Evolutionary conservation across 1,140 invertebrate species (phyloP), one percentile per base, ranked within the genome.

Genomic region (Drosophila triauraria): DNA sequence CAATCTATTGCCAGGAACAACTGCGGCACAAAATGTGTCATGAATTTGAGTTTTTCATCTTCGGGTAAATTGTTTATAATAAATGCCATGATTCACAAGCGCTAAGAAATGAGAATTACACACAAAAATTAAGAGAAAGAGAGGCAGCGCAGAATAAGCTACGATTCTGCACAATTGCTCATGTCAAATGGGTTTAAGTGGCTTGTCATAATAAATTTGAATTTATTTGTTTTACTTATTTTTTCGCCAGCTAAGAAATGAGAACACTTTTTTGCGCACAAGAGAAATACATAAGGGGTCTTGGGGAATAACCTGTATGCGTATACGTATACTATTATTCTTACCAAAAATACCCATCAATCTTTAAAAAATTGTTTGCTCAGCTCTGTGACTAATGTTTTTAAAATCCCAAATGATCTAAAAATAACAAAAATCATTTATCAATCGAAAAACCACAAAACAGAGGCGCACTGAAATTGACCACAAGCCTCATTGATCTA

Each of bases 111-210:
- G 25, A 27, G 35, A 72, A 71, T 72, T 59, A 43, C 43, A 30
- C 38, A 27, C 27, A 17, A 51, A 70, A 50, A 48, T 43, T 25
- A 40, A 60, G 53, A 46, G 44, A 10, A 43, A 20, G 48, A 47
- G 38, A 30, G 27, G 27, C 15, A 50, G 54, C 32, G 20, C 8
- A 32, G 35, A 54, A 54, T 54, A 53, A 25, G n/a, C 53, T 47
- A 58, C 46, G 58, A 63, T 57, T 51, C 64, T 58, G 65, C 58
- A 59, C 70, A 87, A 72, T 74, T 77, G 79, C 64, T 56, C 50
- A 82, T 76, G 78, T 75, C 68, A 80, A 88, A 88, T 67, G 80
- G 46, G 67, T 58, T 87, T 78, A 87, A 87, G 83, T 87, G 84
- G 80, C 72, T 65, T 48, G 80, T 67, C 77, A 83, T 46, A 78